A percentile compares a stretch with the other conserved stretches of the same genome.
Evolutionary conservation across 92 coral and sea anemone species (phyloP).

Genomic region (Umimayanthus kanabou): DNA sequence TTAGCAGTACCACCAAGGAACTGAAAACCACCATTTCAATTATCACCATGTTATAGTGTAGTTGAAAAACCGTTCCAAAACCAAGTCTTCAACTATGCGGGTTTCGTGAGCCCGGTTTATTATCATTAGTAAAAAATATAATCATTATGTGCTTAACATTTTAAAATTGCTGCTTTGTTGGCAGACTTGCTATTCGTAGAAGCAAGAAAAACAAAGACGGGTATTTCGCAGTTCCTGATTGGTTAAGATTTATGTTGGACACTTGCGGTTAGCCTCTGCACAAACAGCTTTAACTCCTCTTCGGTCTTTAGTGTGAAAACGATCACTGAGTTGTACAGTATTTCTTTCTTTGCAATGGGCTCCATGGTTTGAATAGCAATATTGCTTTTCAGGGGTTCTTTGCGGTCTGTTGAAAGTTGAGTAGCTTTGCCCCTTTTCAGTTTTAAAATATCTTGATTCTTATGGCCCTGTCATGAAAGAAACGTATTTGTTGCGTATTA

Average conservation of each 20-base stretch:
- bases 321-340: too few relatives aligned
- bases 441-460: too few relatives aligned
- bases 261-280: neutral
- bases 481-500: too few relatives aligned
- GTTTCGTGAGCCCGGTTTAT: neutral
- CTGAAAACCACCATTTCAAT: slow-evolving; percentile 35
- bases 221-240: neutral
- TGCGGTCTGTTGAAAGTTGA: too few relatives aligned
- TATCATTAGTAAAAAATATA: neutral
- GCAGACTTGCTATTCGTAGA: neutral
- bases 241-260: neutral
- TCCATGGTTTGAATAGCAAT: too few relatives aligned
- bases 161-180: neutral
- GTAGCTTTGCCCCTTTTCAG: too few relatives aligned
- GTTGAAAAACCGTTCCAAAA: neutral
- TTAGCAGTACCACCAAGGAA: slow-evolving; percentile 19
- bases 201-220: neutral
- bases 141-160: neutral
- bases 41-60: slow-evolving; percentile 1
- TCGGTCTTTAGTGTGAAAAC: too few relatives aligned
- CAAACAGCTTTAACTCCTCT: neutral
- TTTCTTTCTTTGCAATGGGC: too few relatives aligned
- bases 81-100: neutral
- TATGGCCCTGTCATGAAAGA: too few relatives aligned
- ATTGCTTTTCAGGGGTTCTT: too few relatives aligned